Evolutionary conservation across 2,797 vertebrate species (phyloP).

Genomic region (Pristis pectinata): DNA sequence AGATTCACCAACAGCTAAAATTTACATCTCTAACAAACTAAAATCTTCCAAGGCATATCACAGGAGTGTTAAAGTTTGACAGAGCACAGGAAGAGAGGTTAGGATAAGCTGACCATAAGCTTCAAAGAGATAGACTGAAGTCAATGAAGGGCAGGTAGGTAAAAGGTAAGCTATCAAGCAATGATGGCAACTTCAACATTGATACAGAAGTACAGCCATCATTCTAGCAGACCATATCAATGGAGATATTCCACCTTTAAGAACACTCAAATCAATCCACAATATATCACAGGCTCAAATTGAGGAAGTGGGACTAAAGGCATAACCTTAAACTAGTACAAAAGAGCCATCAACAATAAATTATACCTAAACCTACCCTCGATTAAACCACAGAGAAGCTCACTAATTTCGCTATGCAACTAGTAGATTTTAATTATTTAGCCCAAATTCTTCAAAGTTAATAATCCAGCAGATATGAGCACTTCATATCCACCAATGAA

Average conservation of each 20-base stretch:
- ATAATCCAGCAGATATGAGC: neutral
- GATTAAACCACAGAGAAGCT: neutral
- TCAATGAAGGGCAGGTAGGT: too few species aligned
- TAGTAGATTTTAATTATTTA: neutral
- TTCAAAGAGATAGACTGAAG: neutral
- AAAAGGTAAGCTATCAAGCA: neutral
- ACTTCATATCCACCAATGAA: neutral
- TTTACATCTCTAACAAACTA: neutral
- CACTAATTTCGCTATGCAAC: neutral
- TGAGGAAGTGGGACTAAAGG: neutral
- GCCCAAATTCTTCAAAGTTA: neutral
- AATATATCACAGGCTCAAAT: neutral
- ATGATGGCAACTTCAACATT: neutral
- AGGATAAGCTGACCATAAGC: neutral
- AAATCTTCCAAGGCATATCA: neutral
- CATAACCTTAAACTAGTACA: neutral
- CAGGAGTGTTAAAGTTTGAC: neutral
- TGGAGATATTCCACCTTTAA: neutral
- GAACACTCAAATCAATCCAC: neutral
- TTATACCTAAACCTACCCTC: neutral
- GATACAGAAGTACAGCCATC: neutral
- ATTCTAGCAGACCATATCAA: neutral
- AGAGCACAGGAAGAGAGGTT: neutral
- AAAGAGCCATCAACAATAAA: neutral
- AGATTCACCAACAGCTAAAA: neutral